A percentile compares a stretch with the other conserved stretches of the same genome.
Evolutionary conservation across 2,113 vertebrate genomes (phyloP).

Genomic region (Aplodontia rufa): DNA sequence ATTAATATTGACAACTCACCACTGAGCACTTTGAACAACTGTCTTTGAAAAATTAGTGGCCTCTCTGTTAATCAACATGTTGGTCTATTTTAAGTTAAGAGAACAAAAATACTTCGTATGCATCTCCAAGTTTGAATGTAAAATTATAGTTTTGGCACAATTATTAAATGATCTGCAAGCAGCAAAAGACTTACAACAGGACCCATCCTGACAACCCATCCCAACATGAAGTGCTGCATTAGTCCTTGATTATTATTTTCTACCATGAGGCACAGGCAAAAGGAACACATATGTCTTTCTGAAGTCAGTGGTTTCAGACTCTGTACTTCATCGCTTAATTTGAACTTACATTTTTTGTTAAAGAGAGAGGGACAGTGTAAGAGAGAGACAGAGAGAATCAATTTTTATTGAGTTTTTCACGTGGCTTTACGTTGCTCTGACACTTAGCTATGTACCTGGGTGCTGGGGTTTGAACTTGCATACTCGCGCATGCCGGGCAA

Average conservation of each 20-base stretch:
- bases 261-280: background rate
- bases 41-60: background rate
- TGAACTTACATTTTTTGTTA: background rate
- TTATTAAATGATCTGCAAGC: background rate
- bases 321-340: background rate
- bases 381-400: no score
- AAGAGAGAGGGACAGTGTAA: no score
- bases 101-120: background rate
- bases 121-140: background rate
- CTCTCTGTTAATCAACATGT: background rate
- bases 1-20: background rate
- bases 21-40: background rate
- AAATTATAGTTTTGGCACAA: background rate
- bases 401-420: no score
- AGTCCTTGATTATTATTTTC: constrained; percentile 17
- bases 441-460: no score
- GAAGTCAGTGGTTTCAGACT: constrained; percentile 21
- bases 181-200: background rate
- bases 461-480: no score
- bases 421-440: no score
- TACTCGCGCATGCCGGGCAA: no score
- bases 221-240: background rate
- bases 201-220: background rate
- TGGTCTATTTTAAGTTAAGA: constrained; percentile 5
- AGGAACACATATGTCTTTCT: constrained; percentile 32